phyloP scores from a whole-genome alignment of 2,888 invertebrate species.

The Hydriomena furcata region DNA sequence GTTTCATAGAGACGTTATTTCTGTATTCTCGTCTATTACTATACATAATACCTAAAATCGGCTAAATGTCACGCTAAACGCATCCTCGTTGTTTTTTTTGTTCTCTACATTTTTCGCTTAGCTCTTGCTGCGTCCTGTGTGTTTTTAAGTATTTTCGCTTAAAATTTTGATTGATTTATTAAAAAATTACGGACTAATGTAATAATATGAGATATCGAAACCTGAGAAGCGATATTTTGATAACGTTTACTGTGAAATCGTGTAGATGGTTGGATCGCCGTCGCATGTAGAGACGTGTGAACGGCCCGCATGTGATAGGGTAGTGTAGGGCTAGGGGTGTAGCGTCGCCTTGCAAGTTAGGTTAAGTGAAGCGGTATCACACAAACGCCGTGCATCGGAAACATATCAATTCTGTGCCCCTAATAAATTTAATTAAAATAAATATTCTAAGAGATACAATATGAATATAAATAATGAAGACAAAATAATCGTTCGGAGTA shows the following conservation, averaged over 20 bases:
- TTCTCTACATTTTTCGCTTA: conserved; percentile 63
- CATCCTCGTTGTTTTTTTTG: conserved; percentile 43
- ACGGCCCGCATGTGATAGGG: conserved; percentile 80
- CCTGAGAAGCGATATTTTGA: conserved; percentile 60
- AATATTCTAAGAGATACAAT: conserved; percentile 80
- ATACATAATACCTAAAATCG: conserved; percentile 66
- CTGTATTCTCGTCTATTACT: conserved; percentile 79
- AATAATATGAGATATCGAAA: conserved; percentile 42
- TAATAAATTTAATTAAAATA: conserved; percentile 84
- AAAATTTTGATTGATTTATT: conserved; percentile 43
- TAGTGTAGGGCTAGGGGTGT: conserved; percentile 79
- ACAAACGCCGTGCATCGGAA: conserved; percentile 89
- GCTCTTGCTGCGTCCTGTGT: conserved; percentile 49
- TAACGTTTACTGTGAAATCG: conserved; percentile 73
- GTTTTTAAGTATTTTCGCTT: conserved; percentile 46
- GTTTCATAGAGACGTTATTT: conserved; percentile 84
- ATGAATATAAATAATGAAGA: conserved; percentile 76
- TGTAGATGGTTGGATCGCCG: conserved; percentile 63
- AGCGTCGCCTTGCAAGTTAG: conserved; percentile 82
- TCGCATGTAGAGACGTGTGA: conserved; percentile 65
- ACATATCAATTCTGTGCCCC: conserved; percentile 92
- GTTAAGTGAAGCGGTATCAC: conserved; percentile 83
- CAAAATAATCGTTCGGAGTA: conserved; percentile 79
- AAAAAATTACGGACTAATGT: conserved; percentile 34
- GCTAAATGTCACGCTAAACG: conserved; percentile 78